These are phyloP conservation scores for Panagrolaimus sp. DNA, from an alignment of 1,140 invertebrate species.

Conservation along the genomic window DNA sequence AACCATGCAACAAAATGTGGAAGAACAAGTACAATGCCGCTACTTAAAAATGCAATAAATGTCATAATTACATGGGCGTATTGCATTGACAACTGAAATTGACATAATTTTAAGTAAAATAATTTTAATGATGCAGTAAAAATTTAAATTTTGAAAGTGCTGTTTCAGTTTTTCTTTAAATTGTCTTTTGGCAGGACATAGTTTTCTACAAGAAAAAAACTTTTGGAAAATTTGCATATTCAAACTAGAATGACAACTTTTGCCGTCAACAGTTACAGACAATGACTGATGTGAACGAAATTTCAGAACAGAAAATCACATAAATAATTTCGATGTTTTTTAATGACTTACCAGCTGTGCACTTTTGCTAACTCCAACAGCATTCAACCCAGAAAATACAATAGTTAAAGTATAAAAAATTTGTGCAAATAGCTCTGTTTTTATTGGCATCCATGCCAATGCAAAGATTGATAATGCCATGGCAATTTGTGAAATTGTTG, in stretches of 20 bases:
- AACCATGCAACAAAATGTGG: conserved; percentile 12
- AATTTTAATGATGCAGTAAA: too few species aligned
- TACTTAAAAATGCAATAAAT: conserved; percentile 23
- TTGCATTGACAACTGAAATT: conserved; percentile 31
- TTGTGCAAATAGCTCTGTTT: conserved; percentile 28
- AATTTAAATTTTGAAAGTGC: too few species aligned
- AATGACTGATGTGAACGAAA: too few species aligned
- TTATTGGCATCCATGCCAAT: conserved; percentile 39
- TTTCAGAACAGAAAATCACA: too few species aligned
- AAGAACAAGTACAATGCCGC: conserved; percentile 27
- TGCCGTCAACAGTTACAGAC: too few species aligned
- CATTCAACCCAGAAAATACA: conserved; percentile 43
- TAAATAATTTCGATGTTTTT: too few species aligned
- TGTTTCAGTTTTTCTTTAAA: too few species aligned
- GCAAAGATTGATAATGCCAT: conserved; percentile 47
- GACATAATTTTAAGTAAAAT: too few species aligned
- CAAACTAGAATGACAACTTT: too few species aligned
- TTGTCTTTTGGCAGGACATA: too few species aligned
- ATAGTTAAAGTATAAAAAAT: conserved; percentile 37
- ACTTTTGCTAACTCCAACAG: conserved; percentile 30
- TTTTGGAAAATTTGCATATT: too few species aligned
- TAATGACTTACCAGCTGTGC: conserved; percentile 34
- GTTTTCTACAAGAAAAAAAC: too few species aligned
- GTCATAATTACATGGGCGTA: conserved; percentile 34
- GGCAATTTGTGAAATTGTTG: conserved; percentile 38